Evolutionary conservation across 1,140 invertebrate genomes (phyloP), one percentile per base, ranked within the genome.

Genomic region (Akabosia matsudoensis): DNA sequence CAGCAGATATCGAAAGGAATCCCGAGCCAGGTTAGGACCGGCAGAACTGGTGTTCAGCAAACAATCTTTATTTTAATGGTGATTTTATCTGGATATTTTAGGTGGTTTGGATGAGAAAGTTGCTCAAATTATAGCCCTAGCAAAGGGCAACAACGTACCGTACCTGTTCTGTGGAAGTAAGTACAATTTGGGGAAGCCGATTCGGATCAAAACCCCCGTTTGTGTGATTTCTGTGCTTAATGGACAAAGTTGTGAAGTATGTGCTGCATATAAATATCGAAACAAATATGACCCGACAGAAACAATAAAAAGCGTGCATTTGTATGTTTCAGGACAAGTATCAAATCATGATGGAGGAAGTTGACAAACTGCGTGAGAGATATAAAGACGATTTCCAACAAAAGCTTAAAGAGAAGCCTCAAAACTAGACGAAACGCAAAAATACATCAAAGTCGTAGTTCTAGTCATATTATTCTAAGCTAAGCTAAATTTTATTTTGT

Each of bases 1-100:
- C 90, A 1, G 86, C 90, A 1, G 84, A 87, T 70, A 84, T 86
- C 71, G 85, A 87, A 74, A 54, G 26, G 2, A 76, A 61, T 37
- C 28, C 30, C 24, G 74, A 30, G 74, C 67, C 61, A 67, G 61
- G 61, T 67, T 30, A 30, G 28, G 18, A 45, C 37, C 45, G 45
- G 10, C 45, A 51, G n/a, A 51, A 13, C n/a, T 51, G n/a, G 45
- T 51, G 10, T 13, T 51, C 10, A 13, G 45, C 45, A 51, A 51
- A 51, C 10, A 13, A 51, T 13, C 10, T 51, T 51, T n/a, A 51
- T n/a, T n/a, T n/a, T n/a, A 67, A 30, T 30, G 31, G 28, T 30
- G 31, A 30, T 4, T 31, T 61, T 61, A 7, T 61, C 24, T 67
- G 28, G 24, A 67, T 30, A 26, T 74, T 70, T 7, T 30, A 81